phyloP scores from a whole-genome alignment of 2,888 invertebrate species.

The Alcis repandata region DNA sequence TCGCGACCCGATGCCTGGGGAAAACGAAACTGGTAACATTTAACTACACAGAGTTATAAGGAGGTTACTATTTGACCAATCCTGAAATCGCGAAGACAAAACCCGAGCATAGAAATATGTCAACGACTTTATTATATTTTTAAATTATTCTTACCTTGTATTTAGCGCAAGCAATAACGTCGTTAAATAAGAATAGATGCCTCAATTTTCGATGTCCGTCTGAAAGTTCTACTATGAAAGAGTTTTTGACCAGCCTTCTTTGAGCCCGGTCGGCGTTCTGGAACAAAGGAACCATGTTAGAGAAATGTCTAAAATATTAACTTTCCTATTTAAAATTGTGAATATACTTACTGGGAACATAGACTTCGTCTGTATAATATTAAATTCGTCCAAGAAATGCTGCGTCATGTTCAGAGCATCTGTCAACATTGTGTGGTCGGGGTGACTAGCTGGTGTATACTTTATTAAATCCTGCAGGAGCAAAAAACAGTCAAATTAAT shows the following conservation, averaged over 20 bases:
- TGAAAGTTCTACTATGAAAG: slow-evolving; percentile 96
- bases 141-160: slow-evolving; percentile 88
- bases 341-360: slow-evolving; percentile 90
- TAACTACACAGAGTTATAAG: background rate
- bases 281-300: slow-evolving; percentile 38
- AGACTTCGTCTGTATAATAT: slow-evolving; percentile 93
- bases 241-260: slow-evolving; percentile 96
- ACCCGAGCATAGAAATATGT: too few species aligned
- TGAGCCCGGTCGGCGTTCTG: slow-evolving; percentile 93
- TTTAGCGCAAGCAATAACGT: slow-evolving; percentile 97
- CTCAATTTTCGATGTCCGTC: slow-evolving; percentile 96
- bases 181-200: slow-evolving; percentile 97
- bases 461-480: slow-evolving; percentile 90
- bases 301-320: background rate
- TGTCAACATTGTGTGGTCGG: slow-evolving; percentile 92
- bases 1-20: slow-evolving; percentile 92
- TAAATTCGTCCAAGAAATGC: slow-evolving; percentile 96
- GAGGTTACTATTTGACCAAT: too few species aligned
- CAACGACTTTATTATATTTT: too few species aligned
- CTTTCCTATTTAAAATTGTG: background rate
- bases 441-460: slow-evolving; percentile 92
- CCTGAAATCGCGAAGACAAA: too few species aligned
- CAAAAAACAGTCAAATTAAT: background rate
- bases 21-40: background rate
- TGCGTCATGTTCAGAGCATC: slow-evolving; percentile 95